A percentile compares a stretch with the other conserved stretches of the same genome.
These are phyloP conservation scores for Penaeus japonicus DNA, from an alignment of 1,140 invertebrate species.

Conservation along the genomic window DNA sequence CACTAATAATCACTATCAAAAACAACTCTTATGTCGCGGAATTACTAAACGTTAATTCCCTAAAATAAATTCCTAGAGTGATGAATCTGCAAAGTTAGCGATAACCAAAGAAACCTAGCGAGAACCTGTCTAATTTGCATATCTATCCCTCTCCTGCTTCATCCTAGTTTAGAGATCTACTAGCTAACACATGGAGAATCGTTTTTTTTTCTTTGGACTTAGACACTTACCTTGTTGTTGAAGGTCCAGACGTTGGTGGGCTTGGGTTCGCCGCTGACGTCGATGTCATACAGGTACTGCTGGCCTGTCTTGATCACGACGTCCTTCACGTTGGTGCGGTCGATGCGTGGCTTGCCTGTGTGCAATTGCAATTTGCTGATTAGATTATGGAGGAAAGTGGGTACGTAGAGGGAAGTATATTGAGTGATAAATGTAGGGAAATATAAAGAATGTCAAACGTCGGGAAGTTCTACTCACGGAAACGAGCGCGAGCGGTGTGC, in stretches of 20 bases:
- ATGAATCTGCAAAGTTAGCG: too few species aligned
- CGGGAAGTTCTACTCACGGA: constrained; percentile 73
- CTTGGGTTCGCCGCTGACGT: constrained; percentile 92
- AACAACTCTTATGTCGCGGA: too few species aligned
- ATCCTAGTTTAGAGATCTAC: too few species aligned
- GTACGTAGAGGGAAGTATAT: not conserved
- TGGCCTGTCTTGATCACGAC: constrained; percentile 89
- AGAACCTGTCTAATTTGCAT: too few species aligned
- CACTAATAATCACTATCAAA: too few species aligned
- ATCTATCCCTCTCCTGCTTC: too few species aligned
- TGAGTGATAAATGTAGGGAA: not conserved
- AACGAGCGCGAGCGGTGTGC: constrained; percentile 93
- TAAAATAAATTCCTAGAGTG: too few species aligned
- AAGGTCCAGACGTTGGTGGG: constrained; percentile 91
- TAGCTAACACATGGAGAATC: not conserved
- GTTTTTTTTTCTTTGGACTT: not conserved
- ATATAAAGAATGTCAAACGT: not conserved
- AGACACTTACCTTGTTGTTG: constrained; percentile 72
- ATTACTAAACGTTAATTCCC: too few species aligned
- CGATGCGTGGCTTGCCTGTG: constrained; percentile 90
- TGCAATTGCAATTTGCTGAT: constrained; percentile 25
- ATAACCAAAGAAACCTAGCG: too few species aligned
- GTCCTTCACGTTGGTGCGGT: constrained; percentile 86
- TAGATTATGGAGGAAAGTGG: not conserved
- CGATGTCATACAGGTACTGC: constrained; percentile 87